Evolutionary conservation across 2,888 invertebrate species (phyloP).

Genomic region (Gymnosoma rotundatum): DNA sequence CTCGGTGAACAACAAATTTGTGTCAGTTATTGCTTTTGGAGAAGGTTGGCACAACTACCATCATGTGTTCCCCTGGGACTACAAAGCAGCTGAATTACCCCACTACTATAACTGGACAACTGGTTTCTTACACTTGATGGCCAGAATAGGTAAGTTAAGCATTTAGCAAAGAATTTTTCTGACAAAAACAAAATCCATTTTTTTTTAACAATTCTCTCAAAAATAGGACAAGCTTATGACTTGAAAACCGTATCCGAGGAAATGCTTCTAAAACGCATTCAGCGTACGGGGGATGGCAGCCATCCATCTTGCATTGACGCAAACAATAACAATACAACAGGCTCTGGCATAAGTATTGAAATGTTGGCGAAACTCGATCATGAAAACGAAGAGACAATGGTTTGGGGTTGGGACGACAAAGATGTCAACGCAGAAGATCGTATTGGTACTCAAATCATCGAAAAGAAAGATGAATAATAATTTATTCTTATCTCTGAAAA

Average conservation of each 20-base stretch:
- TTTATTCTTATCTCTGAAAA: conserved; percentile 62
- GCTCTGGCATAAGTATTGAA: conserved; percentile 75
- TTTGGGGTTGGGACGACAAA: conserved; percentile 93
- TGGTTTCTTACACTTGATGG: conserved; percentile 86
- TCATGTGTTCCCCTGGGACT: conserved; percentile 93
- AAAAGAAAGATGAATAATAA: conserved; percentile 76
- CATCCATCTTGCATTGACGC: conserved; percentile 80
- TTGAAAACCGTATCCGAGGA: conserved; percentile 89
- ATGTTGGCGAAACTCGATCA: conserved; percentile 78
- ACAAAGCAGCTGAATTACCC: conserved; percentile 89
- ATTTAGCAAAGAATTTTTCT: no score
- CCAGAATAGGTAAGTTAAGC: conserved; percentile 85
- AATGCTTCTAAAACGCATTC: conserved; percentile 87
- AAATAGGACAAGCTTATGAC: conserved; percentile 90
- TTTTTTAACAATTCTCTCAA: background rate
- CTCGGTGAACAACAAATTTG: conserved; percentile 87
- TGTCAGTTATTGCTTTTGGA: conserved; percentile 87
- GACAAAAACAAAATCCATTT: background rate
- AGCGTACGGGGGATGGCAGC: conserved; percentile 89
- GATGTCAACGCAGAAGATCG: conserved; percentile 89
- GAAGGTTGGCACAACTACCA: conserved; percentile 96
- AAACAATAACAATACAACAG: conserved; percentile 75
- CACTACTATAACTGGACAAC: conserved; percentile 86
- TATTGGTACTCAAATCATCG: conserved; percentile 81
- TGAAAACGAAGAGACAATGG: conserved; percentile 83